Evolutionary conservation across 2,888 invertebrate species (phyloP).

Genomic region (Diarsia dahlii): DNA sequence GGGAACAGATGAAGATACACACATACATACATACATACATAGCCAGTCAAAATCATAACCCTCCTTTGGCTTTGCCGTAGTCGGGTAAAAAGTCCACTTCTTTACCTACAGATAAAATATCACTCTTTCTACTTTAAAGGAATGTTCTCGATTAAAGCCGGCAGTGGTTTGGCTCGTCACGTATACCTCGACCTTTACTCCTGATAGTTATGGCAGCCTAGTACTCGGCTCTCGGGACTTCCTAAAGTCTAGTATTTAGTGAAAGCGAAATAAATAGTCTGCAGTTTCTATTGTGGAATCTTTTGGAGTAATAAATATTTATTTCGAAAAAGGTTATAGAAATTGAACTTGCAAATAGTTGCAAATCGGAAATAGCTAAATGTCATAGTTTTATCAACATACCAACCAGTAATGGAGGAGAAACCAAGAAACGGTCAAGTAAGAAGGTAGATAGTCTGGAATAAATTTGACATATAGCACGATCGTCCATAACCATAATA

Average conservation of each 20-base stretch:
- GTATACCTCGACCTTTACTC: constrained; percentile 40
- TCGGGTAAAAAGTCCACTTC: background rate
- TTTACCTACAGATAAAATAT: constrained; percentile 26
- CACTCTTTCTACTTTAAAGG: background rate
- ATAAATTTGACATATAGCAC: background rate
- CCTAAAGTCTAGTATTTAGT: constrained; percentile 40
- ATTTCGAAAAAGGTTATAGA: background rate
- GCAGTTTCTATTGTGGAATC: constrained; percentile 5
- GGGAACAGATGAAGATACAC: too few relatives aligned
- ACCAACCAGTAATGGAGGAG: background rate
- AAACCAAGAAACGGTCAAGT: background rate
- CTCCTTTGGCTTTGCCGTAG: too few relatives aligned
- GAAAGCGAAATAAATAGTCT: constrained; percentile 29
- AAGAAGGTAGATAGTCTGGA: background rate
- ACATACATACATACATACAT: too few relatives aligned
- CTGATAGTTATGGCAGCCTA: constrained; percentile 46
- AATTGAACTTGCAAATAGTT: too few relatives aligned
- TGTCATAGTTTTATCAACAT: background rate
- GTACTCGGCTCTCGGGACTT: constrained; percentile 25
- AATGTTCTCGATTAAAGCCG: constrained; percentile 19
- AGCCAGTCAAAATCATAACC: too few relatives aligned
- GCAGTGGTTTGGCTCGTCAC: constrained; percentile 43
- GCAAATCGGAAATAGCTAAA: background rate
- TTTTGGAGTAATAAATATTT: constrained; percentile 1
- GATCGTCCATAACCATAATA: background rate